phyloP scores from a whole-genome alignment of 2,797 vertebrate species.

The Lagocephalus sceleratus region DNA sequence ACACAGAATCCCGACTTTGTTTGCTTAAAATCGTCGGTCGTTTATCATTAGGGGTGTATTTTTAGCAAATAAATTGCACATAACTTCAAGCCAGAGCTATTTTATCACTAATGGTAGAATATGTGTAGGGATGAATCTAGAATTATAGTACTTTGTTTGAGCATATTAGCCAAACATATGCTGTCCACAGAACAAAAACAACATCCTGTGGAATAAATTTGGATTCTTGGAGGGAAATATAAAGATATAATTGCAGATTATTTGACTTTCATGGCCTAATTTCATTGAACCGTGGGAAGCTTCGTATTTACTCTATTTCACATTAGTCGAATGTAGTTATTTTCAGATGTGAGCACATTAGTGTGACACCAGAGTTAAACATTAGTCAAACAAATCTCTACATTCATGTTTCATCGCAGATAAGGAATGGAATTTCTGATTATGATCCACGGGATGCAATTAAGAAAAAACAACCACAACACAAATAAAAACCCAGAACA shows the following conservation, averaged over 20 bases:
- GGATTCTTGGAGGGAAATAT: too few species aligned
- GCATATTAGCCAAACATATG: too few species aligned
- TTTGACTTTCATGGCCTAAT: too few species aligned
- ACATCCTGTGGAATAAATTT: too few species aligned
- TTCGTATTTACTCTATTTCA: not conserved
- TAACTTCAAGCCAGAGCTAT: not conserved
- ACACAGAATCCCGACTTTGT: conserved; percentile 26
- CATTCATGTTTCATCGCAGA: conserved; percentile 19
- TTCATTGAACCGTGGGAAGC: too few species aligned
- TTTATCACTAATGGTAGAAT: conserved; percentile 11
- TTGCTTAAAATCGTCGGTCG: conserved; percentile 29
- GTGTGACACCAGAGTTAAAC: conserved; percentile 21
- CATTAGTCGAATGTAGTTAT: conserved; percentile 7
- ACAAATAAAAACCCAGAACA: not conserved
- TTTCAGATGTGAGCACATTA: conserved; percentile 18
- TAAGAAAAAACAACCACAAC: not conserved
- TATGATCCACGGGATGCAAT: not conserved
- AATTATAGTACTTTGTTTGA: too few species aligned
- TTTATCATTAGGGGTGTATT: conserved; percentile 30
- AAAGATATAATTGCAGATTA: too few species aligned
- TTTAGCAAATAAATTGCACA: conserved; percentile 34
- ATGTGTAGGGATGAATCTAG: not conserved
- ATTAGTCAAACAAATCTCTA: conserved; percentile 24
- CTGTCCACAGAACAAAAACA: too few species aligned
- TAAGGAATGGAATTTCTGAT: not conserved